These are phyloP conservation scores for Lamellibrachia satsuma DNA, from an alignment of 2,888 invertebrate genomes.

Conservation along the genomic window DNA sequence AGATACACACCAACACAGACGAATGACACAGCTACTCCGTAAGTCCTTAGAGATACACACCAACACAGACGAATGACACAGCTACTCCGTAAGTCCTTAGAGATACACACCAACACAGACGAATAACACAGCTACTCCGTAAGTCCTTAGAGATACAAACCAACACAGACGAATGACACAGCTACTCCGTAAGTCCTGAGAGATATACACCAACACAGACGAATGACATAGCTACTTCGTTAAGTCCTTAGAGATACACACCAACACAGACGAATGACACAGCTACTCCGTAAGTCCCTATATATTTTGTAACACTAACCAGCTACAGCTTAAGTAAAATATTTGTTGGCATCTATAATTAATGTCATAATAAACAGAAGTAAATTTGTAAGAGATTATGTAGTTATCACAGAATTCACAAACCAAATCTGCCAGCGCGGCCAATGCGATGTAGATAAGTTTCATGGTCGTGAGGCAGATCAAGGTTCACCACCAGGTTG, in stretches of 20 bases:
- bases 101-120: conserved; percentile 65
- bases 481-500: conserved; percentile 91
- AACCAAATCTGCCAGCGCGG: conserved; percentile 91
- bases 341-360: too few species aligned
- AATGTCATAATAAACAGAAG: too few species aligned
- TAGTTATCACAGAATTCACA: conserved; percentile 18
- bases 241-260: too few species aligned
- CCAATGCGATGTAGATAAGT: conserved; percentile 90
- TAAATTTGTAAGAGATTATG: too few species aligned
- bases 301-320: background rate
- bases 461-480: conserved; percentile 78
- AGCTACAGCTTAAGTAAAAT: too few species aligned
- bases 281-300: background rate
- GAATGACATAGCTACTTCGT: background rate
- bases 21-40: background rate
- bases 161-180: conserved; percentile 66
- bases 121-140: conserved; percentile 21
- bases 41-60: background rate
- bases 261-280: background rate
- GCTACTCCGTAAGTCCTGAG: conserved; percentile 54
- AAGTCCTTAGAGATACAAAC: conserved; percentile 70
- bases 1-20: background rate
- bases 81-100: too few species aligned
- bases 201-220: conserved; percentile 68
- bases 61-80: too few species aligned